Conservation (phyloP, 2,113 vertebrate genomes). For the Cochlearius cochlearius region DNA sequence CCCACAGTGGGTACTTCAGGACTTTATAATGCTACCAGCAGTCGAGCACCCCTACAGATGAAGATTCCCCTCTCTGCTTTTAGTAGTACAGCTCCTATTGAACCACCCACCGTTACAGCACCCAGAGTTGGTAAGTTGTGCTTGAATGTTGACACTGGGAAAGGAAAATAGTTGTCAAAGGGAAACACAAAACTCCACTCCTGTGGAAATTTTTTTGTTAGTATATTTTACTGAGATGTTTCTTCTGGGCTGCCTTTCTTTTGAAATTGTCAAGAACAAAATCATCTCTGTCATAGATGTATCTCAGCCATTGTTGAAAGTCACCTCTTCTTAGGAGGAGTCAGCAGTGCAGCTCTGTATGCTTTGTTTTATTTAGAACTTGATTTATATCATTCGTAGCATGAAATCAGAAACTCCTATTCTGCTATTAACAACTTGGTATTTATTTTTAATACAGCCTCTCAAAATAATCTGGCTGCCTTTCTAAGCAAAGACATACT, state of each 20-base stretch:
- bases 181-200: background rate
- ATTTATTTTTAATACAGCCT: background rate
- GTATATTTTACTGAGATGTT: background rate
- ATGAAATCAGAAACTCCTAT: background rate
- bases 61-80: conserved; percentile 76
- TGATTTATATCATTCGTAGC: background rate
- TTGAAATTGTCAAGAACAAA: background rate
- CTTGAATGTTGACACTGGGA: background rate
- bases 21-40: conserved; percentile 69
- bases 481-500: background rate
- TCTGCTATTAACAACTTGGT: background rate
- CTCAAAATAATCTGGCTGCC: background rate
- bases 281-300: background rate
- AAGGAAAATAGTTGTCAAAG: background rate
- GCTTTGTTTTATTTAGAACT: background rate
- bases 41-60: conserved; percentile 71
- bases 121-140: conserved; percentile 74
- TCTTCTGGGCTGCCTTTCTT: background rate
- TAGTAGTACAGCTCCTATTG: conserved; percentile 67
- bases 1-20: conserved; percentile 75
- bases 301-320: background rate
- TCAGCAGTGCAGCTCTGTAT: background rate
- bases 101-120: conserved; percentile 26
- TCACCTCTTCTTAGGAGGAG: background rate
- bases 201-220: background rate